A percentile compares a stretch with the other conserved stretches of the same genome.
phyloP scores from a whole-genome alignment of 2,797 vertebrate species.

The Enteromius radiatus region DNA sequence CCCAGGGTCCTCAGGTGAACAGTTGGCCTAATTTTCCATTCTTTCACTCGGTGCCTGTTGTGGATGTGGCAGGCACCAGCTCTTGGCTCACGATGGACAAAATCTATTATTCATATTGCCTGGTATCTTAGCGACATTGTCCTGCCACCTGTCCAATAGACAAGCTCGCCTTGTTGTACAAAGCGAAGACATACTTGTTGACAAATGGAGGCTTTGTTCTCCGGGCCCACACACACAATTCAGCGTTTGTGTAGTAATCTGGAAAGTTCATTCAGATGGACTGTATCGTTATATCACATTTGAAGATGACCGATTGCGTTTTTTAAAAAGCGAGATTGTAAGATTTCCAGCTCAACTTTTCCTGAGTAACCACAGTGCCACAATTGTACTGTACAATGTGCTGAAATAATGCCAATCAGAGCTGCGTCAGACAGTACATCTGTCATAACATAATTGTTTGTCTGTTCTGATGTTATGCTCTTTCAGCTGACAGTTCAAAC shows the following conservation, averaged over 20 bases:
- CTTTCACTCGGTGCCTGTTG: conserved; percentile 75
- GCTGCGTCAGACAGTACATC: conserved; percentile 74
- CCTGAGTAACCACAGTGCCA: conserved; percentile 1
- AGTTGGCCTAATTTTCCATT: conserved; percentile 59
- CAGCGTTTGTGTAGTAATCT: conserved; percentile 45
- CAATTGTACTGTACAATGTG: conserved; percentile 13
- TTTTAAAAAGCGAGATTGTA: conserved; percentile 2
- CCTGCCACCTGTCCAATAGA: conserved; percentile 95
- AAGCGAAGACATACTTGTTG: conserved; percentile 91
- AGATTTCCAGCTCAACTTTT: neutral
- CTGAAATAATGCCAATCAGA: conserved; percentile 78
- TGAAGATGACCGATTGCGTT: conserved; percentile 4
- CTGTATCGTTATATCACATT: conserved; percentile 21
- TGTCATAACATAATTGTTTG: conserved; percentile 89
- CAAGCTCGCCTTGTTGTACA: conserved; percentile 94
- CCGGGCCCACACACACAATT: conserved; percentile 51
- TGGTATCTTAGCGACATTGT: conserved; percentile 94
- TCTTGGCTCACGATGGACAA: conserved; percentile 90
- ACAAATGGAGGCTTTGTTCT: conserved; percentile 89
- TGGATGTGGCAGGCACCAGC: conserved; percentile 91
- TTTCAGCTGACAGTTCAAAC: conserved; percentile 30
- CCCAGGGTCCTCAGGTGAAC: conserved; percentile 88
- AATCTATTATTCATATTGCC: conserved; percentile 98
- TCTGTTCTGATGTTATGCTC: conserved; percentile 81
- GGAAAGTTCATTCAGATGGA: conserved; percentile 35